phyloP scores from a whole-genome alignment of 2,797 vertebrate genomes.

The Kryptopterus vitreolus region DNA sequence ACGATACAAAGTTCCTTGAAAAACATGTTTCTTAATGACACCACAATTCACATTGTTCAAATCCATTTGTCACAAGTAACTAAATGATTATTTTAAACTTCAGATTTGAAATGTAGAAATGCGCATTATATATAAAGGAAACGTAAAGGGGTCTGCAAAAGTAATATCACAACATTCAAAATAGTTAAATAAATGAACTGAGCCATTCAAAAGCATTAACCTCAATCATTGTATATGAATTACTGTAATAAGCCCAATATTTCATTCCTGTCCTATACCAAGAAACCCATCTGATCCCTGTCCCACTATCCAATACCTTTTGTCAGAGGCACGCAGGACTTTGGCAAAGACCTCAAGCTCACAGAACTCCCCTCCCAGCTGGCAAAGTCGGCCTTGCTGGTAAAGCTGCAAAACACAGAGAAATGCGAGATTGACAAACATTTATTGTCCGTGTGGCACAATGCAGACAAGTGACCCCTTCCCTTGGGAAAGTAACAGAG shows the following conservation, averaged over 20 bases:
- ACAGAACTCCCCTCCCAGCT: constrained; percentile 98
- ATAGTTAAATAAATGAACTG: background rate
- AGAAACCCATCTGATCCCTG: constrained; percentile 21
- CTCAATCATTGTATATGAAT: background rate
- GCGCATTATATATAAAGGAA: background rate
- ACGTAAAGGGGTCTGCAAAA: background rate
- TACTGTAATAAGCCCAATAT: background rate
- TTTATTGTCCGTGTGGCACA: constrained; percentile 43
- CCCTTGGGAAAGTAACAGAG: constrained; percentile 35
- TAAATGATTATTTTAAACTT: background rate
- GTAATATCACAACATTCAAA: background rate
- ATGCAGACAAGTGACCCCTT: constrained; percentile 36
- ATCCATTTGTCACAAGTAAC: background rate
- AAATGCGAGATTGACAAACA: constrained; percentile 37
- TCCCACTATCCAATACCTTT: constrained; percentile 78
- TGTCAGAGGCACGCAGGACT: constrained; percentile 96
- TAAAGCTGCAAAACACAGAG: constrained; percentile 84
- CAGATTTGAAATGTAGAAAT: background rate
- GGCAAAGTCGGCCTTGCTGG: constrained; percentile 97
- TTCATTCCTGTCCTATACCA: background rate
- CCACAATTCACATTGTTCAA: background rate
- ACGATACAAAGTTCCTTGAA: background rate
- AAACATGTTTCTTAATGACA: background rate
- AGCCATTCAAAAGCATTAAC: background rate
- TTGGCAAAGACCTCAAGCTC: constrained; percentile 99